Evolutionary conservation across 2,888 invertebrate species (phyloP).

Genomic region (Drosophila testacea): DNA sequence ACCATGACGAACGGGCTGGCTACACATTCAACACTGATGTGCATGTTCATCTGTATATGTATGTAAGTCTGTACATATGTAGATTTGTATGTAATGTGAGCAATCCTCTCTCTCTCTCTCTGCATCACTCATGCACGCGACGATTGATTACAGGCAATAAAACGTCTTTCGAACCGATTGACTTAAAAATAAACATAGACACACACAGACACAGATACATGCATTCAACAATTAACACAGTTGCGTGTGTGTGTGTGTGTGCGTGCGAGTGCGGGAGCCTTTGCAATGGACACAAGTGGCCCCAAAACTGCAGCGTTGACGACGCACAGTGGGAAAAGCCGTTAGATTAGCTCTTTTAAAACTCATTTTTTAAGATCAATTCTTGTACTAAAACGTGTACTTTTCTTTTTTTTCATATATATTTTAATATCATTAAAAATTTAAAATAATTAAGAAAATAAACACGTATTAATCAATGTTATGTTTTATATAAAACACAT

Average conservation of each 20-base stretch:
- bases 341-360: no score
- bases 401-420: no score
- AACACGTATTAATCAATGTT: no score
- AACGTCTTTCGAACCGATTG: constrained; percentile 76
- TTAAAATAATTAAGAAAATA: no score
- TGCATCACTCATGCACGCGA: constrained; percentile 59
- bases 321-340: constrained; percentile 7
- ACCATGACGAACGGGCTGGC: constrained; percentile 56
- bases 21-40: constrained; percentile 36
- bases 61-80: neutral
- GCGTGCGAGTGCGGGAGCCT: constrained; percentile 16
- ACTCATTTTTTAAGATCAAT: no score
- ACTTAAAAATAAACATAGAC: constrained; percentile 74
- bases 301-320: constrained; percentile 62
- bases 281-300: constrained; percentile 63
- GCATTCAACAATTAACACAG: constrained; percentile 56
- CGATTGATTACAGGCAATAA: constrained; percentile 78
- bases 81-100: constrained; percentile 45
- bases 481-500: no score
- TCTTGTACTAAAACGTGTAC: no score
- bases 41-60: neutral
- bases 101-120: constrained; percentile 19
- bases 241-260: constrained; percentile 17
- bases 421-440: no score
- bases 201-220: constrained; percentile 23